Conservation (phyloP, 2,888 invertebrate species). For the Eledona agricola region DNA sequence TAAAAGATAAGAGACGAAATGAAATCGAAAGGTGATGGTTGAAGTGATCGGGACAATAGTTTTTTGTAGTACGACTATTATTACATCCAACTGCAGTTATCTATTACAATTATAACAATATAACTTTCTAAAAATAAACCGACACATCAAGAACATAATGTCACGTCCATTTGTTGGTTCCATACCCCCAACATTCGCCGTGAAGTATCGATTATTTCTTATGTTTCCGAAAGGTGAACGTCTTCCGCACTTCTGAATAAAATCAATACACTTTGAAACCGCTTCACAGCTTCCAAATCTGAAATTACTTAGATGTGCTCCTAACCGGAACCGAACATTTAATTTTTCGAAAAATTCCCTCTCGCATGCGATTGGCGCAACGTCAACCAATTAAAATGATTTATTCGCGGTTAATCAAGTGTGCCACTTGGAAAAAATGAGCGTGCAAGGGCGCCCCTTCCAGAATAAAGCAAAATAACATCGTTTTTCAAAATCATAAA, state of each 20-base stretch:
- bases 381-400: too few species aligned
- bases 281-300: slow-evolving; percentile 34
- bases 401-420: too few species aligned
- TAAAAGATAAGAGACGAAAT: too few species aligned
- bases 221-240: slow-evolving; percentile 40
- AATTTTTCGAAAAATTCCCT: slow-evolving; percentile 6
- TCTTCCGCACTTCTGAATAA: slow-evolving; percentile 33
- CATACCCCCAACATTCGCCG: slow-evolving; percentile 6
- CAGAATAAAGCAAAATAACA: slow-evolving; percentile 17
- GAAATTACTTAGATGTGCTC: slow-evolving; percentile 34
- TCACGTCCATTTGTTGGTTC: neutral
- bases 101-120: slow-evolving; percentile 36
- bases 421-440: too few species aligned
- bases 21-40: too few species aligned
- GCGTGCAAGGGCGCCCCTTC: slow-evolving; percentile 12
- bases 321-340: slow-evolving; percentile 26
- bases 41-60: too few species aligned
- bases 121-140: slow-evolving; percentile 45
- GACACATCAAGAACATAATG: slow-evolving; percentile 13
- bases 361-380: too few species aligned
- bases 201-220: slow-evolving; percentile 36
- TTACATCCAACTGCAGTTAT: too few species aligned
- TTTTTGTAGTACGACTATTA: too few species aligned
- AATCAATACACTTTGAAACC: slow-evolving; percentile 31
- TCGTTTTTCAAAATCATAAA: too few species aligned